Percentiles rank a stretch among this genome's conserved stretches.
Evolutionary conservation across 2,797 vertebrate genomes (phyloP).

Genomic region (Mus spretus): DNA sequence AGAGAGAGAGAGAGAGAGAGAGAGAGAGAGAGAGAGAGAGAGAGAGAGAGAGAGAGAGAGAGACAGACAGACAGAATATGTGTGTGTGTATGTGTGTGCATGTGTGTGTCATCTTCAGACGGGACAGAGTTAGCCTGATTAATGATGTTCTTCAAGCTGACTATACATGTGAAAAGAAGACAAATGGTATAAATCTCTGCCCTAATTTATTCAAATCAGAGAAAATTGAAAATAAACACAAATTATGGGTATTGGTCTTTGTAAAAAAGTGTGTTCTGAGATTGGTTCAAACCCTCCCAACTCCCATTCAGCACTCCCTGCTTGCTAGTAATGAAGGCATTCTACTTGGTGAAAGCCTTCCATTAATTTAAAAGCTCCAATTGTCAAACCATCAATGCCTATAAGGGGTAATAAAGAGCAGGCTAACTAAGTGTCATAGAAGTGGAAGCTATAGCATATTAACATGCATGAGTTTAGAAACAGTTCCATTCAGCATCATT

Average conservation of each 20-base stretch:
- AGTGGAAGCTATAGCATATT: constrained; percentile 66
- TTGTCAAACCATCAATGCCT: constrained; percentile 77
- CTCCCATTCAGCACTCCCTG: constrained; percentile 68
- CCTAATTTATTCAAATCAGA: constrained; percentile 70
- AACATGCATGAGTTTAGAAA: constrained; percentile 79
- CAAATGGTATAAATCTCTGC: constrained; percentile 57
- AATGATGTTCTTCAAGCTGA: neutral
- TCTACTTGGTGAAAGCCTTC: constrained; percentile 77
- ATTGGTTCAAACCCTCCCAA: constrained; percentile 74
- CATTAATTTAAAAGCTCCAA: constrained; percentile 83
- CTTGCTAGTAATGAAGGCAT: constrained; percentile 75
- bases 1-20: too few species aligned
- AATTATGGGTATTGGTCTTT: constrained; percentile 77
- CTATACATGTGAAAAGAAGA: constrained; percentile 25
- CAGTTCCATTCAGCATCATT: constrained; percentile 52
- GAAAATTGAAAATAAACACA: constrained; percentile 79
- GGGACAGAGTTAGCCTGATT: neutral
- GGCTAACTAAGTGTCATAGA: constrained; percentile 75
- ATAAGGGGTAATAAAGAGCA: constrained; percentile 70
- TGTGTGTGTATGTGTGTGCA: neutral
- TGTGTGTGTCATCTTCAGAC: neutral
- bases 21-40: too few species aligned
- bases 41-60: too few species aligned
- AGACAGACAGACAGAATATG: too few species aligned
- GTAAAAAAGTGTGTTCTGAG: constrained; percentile 72